Evolutionary conservation across 30 jellyfish, hydroid and myxozoan genomes (phyloP).

Genomic region (Turritopsis rubra): DNA sequence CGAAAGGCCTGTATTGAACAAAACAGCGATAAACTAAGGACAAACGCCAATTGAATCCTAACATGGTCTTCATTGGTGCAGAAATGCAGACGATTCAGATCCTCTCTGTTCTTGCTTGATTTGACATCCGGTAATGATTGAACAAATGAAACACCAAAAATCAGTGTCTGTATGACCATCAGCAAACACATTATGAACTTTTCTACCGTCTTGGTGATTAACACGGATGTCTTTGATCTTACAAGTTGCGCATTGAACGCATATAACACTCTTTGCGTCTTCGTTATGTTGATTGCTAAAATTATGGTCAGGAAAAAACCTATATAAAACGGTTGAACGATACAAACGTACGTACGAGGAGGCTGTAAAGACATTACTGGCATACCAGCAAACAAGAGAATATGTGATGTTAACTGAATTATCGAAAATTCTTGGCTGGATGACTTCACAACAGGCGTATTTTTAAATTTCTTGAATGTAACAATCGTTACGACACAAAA

Average conservation of each 20-base stretch:
- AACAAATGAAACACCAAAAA: background rate
- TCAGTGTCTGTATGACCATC: background rate
- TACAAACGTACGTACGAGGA: background rate
- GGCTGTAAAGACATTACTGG: background rate
- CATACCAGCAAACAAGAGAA: background rate
- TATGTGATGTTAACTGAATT: background rate
- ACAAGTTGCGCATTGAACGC: background rate
- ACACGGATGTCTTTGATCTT: background rate
- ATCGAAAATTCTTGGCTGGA: background rate
- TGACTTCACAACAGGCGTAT: background rate
- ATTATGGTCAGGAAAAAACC: background rate
- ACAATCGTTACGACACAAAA: background rate
- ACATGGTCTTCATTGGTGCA: background rate
- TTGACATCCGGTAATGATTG: background rate
- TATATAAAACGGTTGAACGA: background rate
- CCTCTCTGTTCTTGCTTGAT: background rate
- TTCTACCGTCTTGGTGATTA: background rate
- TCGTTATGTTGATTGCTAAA: background rate
- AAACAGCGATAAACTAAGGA: background rate
- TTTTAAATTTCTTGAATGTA: background rate
- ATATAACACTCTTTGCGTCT: slow-evolving; percentile 1
- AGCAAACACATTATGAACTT: background rate
- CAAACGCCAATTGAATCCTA: background rate
- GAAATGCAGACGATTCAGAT: background rate
- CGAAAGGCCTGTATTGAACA: background rate